A percentile compares a stretch with the other conserved stretches of the same genome.
Conservation (phyloP, 2,797 vertebrate genomes). For the Vespertilio murinus region DNA sequence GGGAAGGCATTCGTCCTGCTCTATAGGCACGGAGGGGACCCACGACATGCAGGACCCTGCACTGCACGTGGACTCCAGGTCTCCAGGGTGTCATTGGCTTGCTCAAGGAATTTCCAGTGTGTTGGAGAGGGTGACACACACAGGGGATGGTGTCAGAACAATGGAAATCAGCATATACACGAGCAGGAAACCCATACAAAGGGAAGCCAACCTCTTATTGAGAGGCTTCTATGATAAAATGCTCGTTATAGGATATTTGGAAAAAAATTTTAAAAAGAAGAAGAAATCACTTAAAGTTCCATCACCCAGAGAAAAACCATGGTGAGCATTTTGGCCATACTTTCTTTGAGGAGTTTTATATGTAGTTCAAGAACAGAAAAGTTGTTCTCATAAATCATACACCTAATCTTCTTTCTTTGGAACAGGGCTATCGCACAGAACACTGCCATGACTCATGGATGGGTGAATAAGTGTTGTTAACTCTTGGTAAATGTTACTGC, state of each 20-base stretch:
- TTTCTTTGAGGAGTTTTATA: background rate
- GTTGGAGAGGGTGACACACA: rapidly evolving
- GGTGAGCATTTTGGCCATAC: background rate
- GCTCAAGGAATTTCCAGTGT: background rate
- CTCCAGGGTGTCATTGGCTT: background rate
- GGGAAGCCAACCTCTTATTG: background rate
- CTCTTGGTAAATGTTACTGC: background rate
- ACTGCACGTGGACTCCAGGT: rapidly evolving
- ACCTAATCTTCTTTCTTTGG: background rate
- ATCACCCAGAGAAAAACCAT: background rate
- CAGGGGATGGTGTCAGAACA: background rate
- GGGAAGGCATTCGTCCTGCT: background rate
- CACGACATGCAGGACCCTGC: rapidly evolving
- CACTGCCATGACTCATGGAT: background rate
- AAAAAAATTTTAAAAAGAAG: background rate
- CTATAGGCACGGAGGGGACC: background rate
- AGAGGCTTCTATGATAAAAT: background rate
- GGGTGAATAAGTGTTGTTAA: too few relatives aligned
- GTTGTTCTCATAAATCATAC: background rate
- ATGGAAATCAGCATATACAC: rapidly evolving
- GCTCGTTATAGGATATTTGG: background rate
- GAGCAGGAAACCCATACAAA: background rate
- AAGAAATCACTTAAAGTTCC: background rate
- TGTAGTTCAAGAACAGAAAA: background rate
- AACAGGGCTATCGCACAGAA: background rate